These are phyloP conservation scores for Tetramorium bicarinatum DNA, from an alignment of 2,888 invertebrate species.

Conservation along the genomic window DNA sequence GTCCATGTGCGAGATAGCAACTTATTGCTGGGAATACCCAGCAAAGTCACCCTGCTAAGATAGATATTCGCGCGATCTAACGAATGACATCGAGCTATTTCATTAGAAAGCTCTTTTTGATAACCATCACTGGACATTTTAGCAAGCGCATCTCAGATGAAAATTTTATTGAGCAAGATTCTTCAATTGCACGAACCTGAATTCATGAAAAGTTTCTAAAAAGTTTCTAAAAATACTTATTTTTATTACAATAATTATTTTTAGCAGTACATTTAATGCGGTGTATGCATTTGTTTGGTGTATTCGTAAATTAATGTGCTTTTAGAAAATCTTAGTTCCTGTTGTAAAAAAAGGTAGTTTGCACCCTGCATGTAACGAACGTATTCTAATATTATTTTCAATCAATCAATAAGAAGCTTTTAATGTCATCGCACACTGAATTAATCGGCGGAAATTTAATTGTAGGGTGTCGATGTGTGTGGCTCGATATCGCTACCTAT, in stretches of 20 bases:
- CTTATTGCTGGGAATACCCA: conserved; percentile 4
- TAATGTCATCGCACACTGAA: conserved; percentile 51
- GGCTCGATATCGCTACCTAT: neutral
- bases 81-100: neutral
- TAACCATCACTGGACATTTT: neutral
- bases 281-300: neutral
- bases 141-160: neutral
- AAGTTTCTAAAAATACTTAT: neutral
- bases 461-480: conserved; percentile 22
- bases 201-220: neutral
- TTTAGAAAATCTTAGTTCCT: neutral
- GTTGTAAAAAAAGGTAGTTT: conserved; percentile 15
- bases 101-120: neutral
- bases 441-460: conserved; percentile 50
- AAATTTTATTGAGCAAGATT: neutral
- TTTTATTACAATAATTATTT: neutral
- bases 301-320: neutral
- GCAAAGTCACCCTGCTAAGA: neutral
- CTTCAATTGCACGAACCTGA: neutral
- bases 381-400: conserved; percentile 41
- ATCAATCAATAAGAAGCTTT: conserved; percentile 47
- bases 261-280: neutral
- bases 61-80: neutral
- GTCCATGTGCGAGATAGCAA: conserved; percentile 17
- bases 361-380: neutral